A percentile compares a stretch with the other conserved stretches of the same genome.
These are phyloP conservation scores for Lamellibrachia satsuma DNA, from an alignment of 2,888 invertebrate species.

Conservation along the genomic window DNA sequence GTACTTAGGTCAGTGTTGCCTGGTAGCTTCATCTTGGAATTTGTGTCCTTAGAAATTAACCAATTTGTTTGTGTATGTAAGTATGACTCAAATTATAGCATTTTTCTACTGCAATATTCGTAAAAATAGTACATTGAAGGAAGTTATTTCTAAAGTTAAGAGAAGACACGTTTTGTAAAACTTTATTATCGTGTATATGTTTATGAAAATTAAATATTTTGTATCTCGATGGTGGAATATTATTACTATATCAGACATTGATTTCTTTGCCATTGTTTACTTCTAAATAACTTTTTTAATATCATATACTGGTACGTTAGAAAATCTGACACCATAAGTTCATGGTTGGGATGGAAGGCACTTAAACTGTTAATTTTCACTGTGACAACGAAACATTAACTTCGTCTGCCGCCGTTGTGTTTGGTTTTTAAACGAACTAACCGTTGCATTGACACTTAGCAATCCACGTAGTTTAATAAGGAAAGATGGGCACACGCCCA, in stretches of 20 bases:
- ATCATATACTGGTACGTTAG: neutral
- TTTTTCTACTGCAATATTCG: neutral
- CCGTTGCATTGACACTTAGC: too few species aligned
- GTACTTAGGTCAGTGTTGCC: neutral
- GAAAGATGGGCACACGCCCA: too few species aligned
- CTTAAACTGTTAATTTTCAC: neutral
- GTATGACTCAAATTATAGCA: neutral
- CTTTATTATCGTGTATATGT: neutral
- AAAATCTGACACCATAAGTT: neutral
- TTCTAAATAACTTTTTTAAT: neutral
- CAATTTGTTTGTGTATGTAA: neutral
- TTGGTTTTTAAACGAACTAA: too few species aligned
- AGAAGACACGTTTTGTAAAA: neutral
- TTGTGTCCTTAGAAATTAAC: neutral
- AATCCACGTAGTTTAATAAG: too few species aligned
- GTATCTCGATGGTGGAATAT: neutral
- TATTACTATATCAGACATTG: neutral
- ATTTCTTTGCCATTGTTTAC: neutral
- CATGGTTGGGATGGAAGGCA: neutral
- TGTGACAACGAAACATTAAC: too few species aligned
- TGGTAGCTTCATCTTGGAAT: neutral
- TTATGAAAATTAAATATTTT: neutral
- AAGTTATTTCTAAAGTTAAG: too few species aligned
- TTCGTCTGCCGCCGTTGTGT: too few species aligned
- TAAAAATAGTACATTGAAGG: too few species aligned